Base-by-base conservation (phyloP, 2,888 invertebrate species). In the Microctonus aethiopoides region DNA sequence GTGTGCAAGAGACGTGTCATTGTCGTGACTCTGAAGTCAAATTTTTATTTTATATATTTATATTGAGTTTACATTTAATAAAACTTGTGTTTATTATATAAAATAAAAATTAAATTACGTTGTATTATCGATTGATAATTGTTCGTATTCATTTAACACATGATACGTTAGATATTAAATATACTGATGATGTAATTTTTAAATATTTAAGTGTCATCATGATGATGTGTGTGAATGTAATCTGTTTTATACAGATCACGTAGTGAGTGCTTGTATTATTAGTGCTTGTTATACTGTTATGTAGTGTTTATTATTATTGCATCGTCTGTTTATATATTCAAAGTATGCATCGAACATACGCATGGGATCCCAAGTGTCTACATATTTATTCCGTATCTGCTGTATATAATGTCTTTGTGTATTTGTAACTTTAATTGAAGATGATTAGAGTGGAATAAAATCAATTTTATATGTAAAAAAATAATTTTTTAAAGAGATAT, bases 301-400 rank as follows among this genome's bases (percentile, higher is more conserved):
- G 6, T 46, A 46, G 4, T 46, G 6, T 46, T 46, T 20, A 46
- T 46, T 46, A 46, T 46, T 46, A 46, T 46, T 46, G 46, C n/a
- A 46, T 51, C n/a, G 46, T 62, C 46, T 51, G 62, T 62, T 62
- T 62, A 51, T 62, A 29, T 29, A 62, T 46, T 46, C 46, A 46
- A 46, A 62, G 62, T 62, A 62, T 62, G 62, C 46, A 62, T 62
- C 46, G 29, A 29, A 46, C 29, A 46, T 46, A 20, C 24, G 60
- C 46, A 46, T 9, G 16, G 46, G 46, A 16, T 16, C 16, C 24
- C 7, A n/a, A 60, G 60, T 60, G 60, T 39, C 60, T 60, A 39
- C 29, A 3, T 5, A 20, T 60, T 20, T 39, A 60, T 60, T 60
- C 36, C 13, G n/a, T n/a, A n/a, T n/a, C n/a, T n/a, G n/a, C n/a